Base-by-base conservation (phyloP, 1,140 invertebrate genomes). In the Zaprionus africanus region DNA sequence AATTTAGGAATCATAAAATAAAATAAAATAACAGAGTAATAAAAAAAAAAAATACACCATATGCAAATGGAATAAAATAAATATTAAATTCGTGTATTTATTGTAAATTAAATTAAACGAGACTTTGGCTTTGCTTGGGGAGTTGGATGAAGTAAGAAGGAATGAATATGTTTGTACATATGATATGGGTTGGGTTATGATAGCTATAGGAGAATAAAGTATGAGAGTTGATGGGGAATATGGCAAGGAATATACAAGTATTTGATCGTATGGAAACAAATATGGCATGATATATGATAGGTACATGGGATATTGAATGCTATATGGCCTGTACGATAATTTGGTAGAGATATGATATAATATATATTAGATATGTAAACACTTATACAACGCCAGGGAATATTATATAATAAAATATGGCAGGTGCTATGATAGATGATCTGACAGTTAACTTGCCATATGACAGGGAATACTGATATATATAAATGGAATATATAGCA, bases 91-190 rank as follows among this genome's bases (percentile, higher is more conserved):
- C 41, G 41, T 65, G 61, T 59, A 76, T 76, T 75, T 72, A 86
- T 77, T 57, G 67, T 62, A 75, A 85, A 90, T 90, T 77, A 76
- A 90, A 90, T 90, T 59, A 81, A 88, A 66, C 56, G 69, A 72
- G 60, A 19, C 46, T 22, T 13, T 51, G 19, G 19, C 46, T 24
- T 13, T 22, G 46, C 17, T 4, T 49, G 17, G 7, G 46, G n/a
- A 19, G 9, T 49, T 9, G n/a, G 15, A 13, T 49, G 43, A 1
- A 15, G 5, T 5, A 15, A 41, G 38, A 41, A n/a, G 43, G 43
- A 15, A 17, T 17, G 17, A 17, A 19, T 41, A 19, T n/a, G 31
- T 34, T 11, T 34, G 31, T 34, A 11, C 31, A 49, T 49, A 49
- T 19, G 4, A 49, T 19, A 17, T 19, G 46, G 46, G 19, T 22